phyloP scores from a whole-genome alignment of 2,888 invertebrate species.

The Byasa hedistus region DNA sequence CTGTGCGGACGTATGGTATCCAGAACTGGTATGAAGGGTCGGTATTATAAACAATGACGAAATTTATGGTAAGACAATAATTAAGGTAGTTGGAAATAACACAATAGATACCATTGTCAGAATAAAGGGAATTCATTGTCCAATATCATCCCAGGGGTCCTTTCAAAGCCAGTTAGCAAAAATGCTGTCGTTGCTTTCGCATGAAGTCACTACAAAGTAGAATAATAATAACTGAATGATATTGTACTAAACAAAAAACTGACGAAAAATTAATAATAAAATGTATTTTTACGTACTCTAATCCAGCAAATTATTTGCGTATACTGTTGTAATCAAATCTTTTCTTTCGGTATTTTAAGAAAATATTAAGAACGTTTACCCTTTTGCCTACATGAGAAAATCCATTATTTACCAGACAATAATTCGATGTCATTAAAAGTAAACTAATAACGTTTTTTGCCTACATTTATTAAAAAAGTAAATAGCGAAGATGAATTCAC shows the following conservation, averaged over 20 bases:
- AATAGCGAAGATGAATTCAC: background rate
- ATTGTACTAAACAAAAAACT: too few relatives aligned
- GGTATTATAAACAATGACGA: slow-evolving; percentile 6
- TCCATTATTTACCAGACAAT: too few relatives aligned
- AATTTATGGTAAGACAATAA: background rate
- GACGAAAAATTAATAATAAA: too few relatives aligned
- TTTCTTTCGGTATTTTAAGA: too few relatives aligned
- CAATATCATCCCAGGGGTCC: slow-evolving; percentile 1
- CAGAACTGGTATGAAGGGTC: slow-evolving; percentile 9
- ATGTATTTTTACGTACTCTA: too few relatives aligned
- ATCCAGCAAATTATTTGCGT: too few relatives aligned
- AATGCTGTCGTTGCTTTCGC: background rate
- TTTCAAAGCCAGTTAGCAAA: background rate
- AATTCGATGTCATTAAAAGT: too few relatives aligned
- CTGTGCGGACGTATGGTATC: slow-evolving; percentile 17
- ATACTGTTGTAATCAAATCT: too few relatives aligned
- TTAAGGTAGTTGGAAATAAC: background rate
- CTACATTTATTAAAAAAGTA: too few relatives aligned
- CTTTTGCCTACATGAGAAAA: too few relatives aligned
- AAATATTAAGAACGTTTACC: too few relatives aligned
- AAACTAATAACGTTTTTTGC: too few relatives aligned
- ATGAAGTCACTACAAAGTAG: background rate
- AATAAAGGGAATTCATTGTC: slow-evolving; percentile 1
- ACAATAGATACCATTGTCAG: background rate
- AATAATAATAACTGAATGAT: background rate